phyloP scores from a whole-genome alignment of 2,888 invertebrate genomes.

The Drosophila niveifrons region DNA sequence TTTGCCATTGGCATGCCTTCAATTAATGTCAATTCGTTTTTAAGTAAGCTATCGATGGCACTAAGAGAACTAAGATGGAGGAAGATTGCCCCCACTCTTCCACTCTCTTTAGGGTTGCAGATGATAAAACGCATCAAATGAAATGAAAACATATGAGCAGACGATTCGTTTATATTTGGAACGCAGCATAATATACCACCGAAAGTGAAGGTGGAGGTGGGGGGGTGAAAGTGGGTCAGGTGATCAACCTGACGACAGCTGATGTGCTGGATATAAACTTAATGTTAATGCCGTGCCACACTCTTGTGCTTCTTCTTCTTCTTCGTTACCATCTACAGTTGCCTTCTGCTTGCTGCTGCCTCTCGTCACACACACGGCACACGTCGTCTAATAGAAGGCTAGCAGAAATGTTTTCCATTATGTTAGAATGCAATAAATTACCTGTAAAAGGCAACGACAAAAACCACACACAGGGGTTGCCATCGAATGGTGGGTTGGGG shows the following conservation, averaged over 20 bases:
- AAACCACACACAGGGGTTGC: constrained; percentile 59
- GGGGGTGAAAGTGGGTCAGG: constrained; percentile 52
- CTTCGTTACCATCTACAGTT: background rate
- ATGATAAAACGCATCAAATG: constrained; percentile 65
- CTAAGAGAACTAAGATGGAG: background rate
- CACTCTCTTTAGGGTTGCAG: constrained; percentile 4
- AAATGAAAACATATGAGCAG: constrained; percentile 75
- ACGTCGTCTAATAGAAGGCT: constrained; percentile 66
- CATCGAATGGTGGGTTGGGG: constrained; percentile 17
- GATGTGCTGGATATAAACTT: constrained; percentile 78
- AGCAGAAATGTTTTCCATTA: constrained; percentile 82
- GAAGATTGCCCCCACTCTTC: background rate
- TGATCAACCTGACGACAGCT: constrained; percentile 76
- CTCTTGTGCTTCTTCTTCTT: constrained; percentile 1
- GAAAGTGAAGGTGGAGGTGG: constrained; percentile 7
- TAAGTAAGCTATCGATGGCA: constrained; percentile 79
- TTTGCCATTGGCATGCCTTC: constrained; percentile 82
- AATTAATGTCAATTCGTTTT: constrained; percentile 84
- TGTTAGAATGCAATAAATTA: constrained; percentile 83
- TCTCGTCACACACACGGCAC: constrained; percentile 28
- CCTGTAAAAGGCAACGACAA: constrained; percentile 79
- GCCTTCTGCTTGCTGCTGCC: constrained; percentile 24
- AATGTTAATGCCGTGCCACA: constrained; percentile 74
- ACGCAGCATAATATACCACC: constrained; percentile 59
- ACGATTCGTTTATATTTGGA: constrained; percentile 77